Base-by-base conservation (phyloP, 2,888 invertebrate species). In the Rhagonycha fulva region DNA sequence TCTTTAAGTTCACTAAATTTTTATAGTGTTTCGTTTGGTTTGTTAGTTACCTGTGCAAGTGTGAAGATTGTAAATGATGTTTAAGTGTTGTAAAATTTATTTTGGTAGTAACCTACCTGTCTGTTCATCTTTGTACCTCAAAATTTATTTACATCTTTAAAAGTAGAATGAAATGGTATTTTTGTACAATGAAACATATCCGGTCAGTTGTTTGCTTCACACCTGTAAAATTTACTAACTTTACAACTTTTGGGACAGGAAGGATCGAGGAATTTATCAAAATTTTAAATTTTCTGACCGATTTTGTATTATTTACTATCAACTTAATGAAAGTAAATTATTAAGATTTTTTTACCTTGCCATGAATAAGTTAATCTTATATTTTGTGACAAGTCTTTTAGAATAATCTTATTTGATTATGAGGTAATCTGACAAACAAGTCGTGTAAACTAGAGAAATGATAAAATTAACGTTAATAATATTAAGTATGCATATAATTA, bases 181-280 rank as follows among this genome's bases (percentile, higher is more conserved):
- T 79, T 77, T 72, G 75, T 75, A 78, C 78, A 79, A 80, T 80
- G 79, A 81, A 81, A 79, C 77, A 78, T 81, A 80, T 81, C 81
- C 81, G 81, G 81, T 79, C 75, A 74, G 80, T 81, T 81, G 80
- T 80, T 72, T 60, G 71, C 71, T 75, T 75, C 80, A 80, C 80
- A 80, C 80, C 80, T 80, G 80, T 80, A 77, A 72, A 76, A 69
- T 72, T 47, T n/a, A 47, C 47, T n/a, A 47, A 47, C 47, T 47
- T 47, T 47, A 47, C 47, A 47, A 47, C 47, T 47, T 47, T 47
- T 47, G 47, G 47, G 47, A n/a, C 47, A n/a, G n/a, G n/a, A 47
- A 47, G 47, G 47, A 47, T 47, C 47, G n/a, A 47, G n/a, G 47
- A 47, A 47, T 47, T 47, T 47, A 47, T 47, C 47, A 47, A 47